phyloP scores from a whole-genome alignment of 2,113 vertebrate genomes.

The Phrynosoma platyrhinos region DNA sequence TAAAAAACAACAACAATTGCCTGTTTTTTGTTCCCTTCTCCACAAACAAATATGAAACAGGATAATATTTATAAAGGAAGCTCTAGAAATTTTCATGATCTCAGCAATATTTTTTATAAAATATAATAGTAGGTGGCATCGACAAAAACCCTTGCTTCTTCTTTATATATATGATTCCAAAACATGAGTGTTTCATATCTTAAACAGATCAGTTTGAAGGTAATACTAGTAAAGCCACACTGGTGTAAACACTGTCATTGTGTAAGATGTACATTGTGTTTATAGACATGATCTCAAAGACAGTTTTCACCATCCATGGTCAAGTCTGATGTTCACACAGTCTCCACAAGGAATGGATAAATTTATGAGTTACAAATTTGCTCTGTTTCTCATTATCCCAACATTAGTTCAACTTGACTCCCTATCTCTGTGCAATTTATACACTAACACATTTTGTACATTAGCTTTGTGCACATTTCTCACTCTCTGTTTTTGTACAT shows the following conservation, averaged over 20 bases:
- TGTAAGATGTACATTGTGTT: neutral
- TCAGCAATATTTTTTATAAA: slow-evolving; percentile 3
- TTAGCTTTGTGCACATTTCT: too few species aligned
- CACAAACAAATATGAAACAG: neutral
- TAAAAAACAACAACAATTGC: neutral
- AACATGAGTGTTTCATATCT: neutral
- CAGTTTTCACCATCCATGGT: neutral
- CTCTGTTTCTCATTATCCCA: too few species aligned
- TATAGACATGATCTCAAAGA: neutral
- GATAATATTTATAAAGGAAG: neutral
- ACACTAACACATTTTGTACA: too few species aligned
- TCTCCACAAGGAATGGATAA: neutral
- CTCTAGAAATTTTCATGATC: neutral
- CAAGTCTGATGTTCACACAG: neutral
- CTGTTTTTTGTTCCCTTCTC: neutral
- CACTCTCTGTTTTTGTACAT: too few species aligned
- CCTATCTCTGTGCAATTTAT: too few species aligned
- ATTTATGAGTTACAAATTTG: neutral
- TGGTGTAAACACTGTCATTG: neutral
- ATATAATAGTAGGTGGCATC: slow-evolving; percentile 30
- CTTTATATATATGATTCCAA: neutral
- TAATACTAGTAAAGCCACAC: neutral
- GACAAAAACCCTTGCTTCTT: neutral
- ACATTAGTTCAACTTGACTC: too few species aligned
- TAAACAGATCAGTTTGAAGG: neutral